phyloP scores from a whole-genome alignment of 1,140 invertebrate species.

The Carposina sasakii region DNA sequence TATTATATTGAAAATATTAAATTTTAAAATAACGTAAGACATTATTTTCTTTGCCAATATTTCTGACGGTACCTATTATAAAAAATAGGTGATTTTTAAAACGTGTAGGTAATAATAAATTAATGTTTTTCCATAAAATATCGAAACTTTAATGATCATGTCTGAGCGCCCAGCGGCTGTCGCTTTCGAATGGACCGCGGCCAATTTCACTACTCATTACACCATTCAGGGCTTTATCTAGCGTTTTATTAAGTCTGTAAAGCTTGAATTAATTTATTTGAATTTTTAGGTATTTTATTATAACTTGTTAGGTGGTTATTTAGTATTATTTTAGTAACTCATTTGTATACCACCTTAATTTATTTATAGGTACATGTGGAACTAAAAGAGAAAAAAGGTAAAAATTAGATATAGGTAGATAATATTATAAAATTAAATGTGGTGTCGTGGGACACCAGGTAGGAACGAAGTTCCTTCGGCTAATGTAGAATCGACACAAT shows the following conservation, averaged over 20 bases:
- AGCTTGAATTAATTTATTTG: background rate
- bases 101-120: background rate
- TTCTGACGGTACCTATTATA: background rate
- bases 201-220: slow-evolving; percentile 5
- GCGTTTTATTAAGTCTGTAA: background rate
- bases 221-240: background rate
- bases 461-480: too few species aligned
- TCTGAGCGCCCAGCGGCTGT: slow-evolving; percentile 6
- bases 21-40: background rate
- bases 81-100: slow-evolving; percentile 6
- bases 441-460: too few species aligned
- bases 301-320: background rate
- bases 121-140: slow-evolving; percentile 15
- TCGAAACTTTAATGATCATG: slow-evolving; percentile 8
- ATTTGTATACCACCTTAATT: background rate
- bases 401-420: too few species aligned
- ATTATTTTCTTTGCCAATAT: background rate
- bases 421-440: too few species aligned
- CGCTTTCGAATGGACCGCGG: slow-evolving; percentile 20
- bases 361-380: background rate
- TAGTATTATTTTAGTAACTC: background rate
- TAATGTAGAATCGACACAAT: too few species aligned
- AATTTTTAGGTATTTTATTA: background rate
- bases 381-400: too few species aligned
- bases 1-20: background rate